phyloP scores from a whole-genome alignment of 2,888 invertebrate species.

The Clistopyga incitator region DNA sequence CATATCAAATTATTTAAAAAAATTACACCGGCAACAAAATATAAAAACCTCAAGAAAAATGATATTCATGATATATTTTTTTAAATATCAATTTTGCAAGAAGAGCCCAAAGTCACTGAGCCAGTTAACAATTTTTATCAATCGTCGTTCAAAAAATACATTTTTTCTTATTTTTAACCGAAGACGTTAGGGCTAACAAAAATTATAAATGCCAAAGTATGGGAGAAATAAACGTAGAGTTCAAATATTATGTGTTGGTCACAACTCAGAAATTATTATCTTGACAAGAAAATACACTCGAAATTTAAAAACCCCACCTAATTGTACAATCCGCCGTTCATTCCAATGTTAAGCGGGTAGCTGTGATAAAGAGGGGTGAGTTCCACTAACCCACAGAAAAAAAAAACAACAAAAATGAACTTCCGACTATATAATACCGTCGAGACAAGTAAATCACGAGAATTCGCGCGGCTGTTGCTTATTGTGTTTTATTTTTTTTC shows the following conservation, averaged over 20 bases:
- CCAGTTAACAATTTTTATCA: no score
- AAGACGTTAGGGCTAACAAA: no score
- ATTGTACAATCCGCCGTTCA: not conserved
- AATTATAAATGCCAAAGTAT: no score
- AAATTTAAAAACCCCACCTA: not conserved
- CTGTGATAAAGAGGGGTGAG: conserved; percentile 32
- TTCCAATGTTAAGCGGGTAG: not conserved
- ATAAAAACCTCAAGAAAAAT: not conserved
- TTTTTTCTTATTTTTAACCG: no score
- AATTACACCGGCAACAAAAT: not conserved
- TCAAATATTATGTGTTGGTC: no score
- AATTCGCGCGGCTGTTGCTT: conserved; percentile 52
- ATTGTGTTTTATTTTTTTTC: conserved; percentile 53
- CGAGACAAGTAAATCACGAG: conserved; percentile 58
- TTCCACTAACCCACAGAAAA: conserved; percentile 46
- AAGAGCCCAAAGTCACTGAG: no score
- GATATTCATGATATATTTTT: no score
- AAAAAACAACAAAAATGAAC: conserved; percentile 60
- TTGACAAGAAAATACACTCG: not conserved
- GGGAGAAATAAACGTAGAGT: no score
- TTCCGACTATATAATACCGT: conserved; percentile 33
- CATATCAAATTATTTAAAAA: conserved; percentile 15
- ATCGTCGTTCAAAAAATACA: no score
- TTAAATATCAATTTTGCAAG: no score
- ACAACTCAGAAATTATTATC: not conserved